Conservation (phyloP, 2,888 invertebrate species). For the Drosophila aldrichi region DNA sequence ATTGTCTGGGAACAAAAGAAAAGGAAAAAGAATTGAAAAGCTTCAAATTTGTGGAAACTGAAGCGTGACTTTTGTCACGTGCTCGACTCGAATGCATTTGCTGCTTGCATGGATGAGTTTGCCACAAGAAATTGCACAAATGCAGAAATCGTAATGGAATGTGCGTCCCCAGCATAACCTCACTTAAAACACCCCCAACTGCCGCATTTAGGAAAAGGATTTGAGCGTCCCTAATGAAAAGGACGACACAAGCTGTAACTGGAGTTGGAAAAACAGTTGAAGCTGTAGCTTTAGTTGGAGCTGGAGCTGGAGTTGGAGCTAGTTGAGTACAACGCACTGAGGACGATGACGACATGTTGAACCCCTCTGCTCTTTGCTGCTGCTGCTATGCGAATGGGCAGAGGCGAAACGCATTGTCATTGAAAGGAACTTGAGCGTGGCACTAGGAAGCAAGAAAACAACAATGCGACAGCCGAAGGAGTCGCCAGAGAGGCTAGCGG, state of each 20-base stretch:
- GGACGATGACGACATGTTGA: constrained; percentile 54
- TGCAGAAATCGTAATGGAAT: constrained; percentile 35
- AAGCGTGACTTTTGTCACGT: constrained; percentile 41
- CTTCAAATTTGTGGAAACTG: constrained; percentile 17
- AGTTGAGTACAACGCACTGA: constrained; percentile 72
- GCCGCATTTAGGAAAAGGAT: constrained; percentile 30
- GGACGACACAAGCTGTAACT: constrained; percentile 13
- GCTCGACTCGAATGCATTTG: constrained; percentile 28
- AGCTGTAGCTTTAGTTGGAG: neutral
- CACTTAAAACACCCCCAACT: constrained; percentile 27
- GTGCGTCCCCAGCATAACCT: constrained; percentile 31
- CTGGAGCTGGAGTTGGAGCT: constrained; percentile 6
- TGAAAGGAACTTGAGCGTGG: constrained; percentile 73
- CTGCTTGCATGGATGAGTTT: constrained; percentile 7
- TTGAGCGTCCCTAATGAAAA: constrained; percentile 52
- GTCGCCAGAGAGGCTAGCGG: constrained; percentile 24
- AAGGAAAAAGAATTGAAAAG: constrained; percentile 17
- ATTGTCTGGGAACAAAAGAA: constrained; percentile 9
- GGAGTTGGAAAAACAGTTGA: neutral
- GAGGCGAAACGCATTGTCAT: constrained; percentile 69
- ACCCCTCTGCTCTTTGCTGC: neutral
- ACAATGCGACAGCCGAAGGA: constrained; percentile 32
- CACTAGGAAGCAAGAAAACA: constrained; percentile 40
- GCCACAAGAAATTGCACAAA: constrained; percentile 10
- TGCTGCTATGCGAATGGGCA: constrained; percentile 38